phyloP scores from a whole-genome alignment of 2,797 vertebrate genomes.

The Lepilemur septentrionalis region DNA sequence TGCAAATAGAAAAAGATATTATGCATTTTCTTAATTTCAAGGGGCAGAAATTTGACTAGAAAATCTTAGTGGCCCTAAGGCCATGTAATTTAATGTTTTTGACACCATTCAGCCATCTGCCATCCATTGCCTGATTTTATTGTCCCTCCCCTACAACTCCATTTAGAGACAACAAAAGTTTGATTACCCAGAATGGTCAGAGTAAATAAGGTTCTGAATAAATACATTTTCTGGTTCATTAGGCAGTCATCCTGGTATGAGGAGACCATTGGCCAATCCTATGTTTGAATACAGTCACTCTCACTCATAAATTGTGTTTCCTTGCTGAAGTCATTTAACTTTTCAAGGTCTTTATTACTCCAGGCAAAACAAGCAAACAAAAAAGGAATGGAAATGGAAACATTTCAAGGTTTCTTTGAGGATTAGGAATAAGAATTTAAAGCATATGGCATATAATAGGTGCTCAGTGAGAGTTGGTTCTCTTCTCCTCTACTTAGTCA shows the following conservation, averaged over 20 bases:
- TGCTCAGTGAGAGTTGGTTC: not conserved
- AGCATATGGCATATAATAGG: not conserved
- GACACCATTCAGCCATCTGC: conserved; percentile 26
- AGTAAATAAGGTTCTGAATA: not conserved
- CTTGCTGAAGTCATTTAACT: not conserved
- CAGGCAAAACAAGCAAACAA: not conserved
- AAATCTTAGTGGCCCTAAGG: conserved; percentile 15
- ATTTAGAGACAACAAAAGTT: not conserved
- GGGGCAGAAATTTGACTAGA: conserved; percentile 46
- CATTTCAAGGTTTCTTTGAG: not conserved
- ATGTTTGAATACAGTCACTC: not conserved
- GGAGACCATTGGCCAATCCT: not conserved
- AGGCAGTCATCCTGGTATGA: not conserved
- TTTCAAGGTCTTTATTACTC: not conserved
- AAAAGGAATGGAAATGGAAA: not conserved
- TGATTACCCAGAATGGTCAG: conserved; percentile 12
- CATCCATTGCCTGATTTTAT: not conserved
- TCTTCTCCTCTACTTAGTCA: not conserved
- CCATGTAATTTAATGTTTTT: conserved; percentile 41
- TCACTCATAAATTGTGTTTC: not conserved
- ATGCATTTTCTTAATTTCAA: conserved; percentile 49
- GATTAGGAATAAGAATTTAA: not conserved
- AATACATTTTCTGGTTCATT: conserved; percentile 39
- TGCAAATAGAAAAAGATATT: not conserved
- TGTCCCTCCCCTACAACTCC: not conserved